These are phyloP conservation scores for Sialia sialis DNA, from an alignment of 2,113 vertebrate genomes.

Conservation along the genomic window DNA sequence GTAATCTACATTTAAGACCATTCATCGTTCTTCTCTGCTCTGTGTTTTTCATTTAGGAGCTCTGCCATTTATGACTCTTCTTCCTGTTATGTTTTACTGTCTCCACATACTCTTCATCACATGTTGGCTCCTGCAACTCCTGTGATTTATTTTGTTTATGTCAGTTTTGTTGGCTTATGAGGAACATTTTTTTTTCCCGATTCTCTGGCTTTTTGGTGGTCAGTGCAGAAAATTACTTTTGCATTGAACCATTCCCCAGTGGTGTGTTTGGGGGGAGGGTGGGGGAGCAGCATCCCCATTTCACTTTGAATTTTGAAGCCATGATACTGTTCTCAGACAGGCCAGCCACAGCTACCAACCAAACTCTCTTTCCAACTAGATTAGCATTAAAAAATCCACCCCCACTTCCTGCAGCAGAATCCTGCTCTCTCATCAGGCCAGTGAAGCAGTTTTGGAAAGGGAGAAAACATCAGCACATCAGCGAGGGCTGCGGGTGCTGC, in stretches of 20 bases:
- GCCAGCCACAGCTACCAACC: constrained; percentile 11
- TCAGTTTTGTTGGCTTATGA: not conserved
- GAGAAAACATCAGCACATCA: not conserved
- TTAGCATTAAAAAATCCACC: not conserved
- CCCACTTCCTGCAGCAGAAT: not conserved
- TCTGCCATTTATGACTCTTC: not conserved
- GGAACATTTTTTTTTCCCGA: not conserved
- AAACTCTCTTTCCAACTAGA: not conserved
- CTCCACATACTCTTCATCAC: not conserved
- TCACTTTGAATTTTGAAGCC: constrained; percentile 25
- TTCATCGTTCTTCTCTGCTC: not conserved
- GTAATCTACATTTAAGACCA: not conserved
- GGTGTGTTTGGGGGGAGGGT: not conserved
- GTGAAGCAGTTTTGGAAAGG: not conserved
- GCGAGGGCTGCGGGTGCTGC: not conserved
- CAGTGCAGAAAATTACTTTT: not conserved
- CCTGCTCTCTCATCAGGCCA: not conserved
- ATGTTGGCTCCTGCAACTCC: accelerated
- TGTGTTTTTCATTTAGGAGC: not conserved
- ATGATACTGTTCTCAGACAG: constrained; percentile 3
- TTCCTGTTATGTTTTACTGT: not conserved
- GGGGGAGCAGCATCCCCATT: not conserved
- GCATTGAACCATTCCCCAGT: not conserved
- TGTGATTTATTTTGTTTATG: not conserved
- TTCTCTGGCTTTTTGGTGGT: not conserved